Conservation (phyloP, 2,113 vertebrate species). For the Gymnorhina tibicen region DNA sequence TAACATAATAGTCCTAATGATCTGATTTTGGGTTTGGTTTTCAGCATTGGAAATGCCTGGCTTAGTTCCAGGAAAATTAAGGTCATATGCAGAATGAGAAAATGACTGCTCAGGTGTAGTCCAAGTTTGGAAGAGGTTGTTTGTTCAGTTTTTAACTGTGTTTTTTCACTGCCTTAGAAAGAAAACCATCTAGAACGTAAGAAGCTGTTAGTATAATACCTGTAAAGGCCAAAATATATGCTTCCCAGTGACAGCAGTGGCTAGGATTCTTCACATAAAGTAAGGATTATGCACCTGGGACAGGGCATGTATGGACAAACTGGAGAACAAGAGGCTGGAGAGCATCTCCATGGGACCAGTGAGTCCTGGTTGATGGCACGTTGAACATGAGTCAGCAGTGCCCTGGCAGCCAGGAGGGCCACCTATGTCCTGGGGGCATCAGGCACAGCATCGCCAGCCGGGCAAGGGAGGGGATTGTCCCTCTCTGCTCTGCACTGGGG, state of each 20-base stretch:
- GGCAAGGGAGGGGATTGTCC: not conserved
- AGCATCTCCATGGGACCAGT: not conserved
- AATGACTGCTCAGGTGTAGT: not conserved
- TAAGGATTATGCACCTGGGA: not conserved
- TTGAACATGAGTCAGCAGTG: fast-evolving
- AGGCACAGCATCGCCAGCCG: fast-evolving
- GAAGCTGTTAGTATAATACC: not conserved
- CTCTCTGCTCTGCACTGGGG: fast-evolving
- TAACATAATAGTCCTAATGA: not conserved
- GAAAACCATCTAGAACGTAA: not conserved
- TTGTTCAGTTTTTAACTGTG: not conserved
- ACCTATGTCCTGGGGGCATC: fast-evolving
- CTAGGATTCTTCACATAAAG: not conserved
- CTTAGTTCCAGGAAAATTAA: not conserved
- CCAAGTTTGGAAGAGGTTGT: not conserved
- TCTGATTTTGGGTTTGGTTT: not conserved
- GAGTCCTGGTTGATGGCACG: fast-evolving
- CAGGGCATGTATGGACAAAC: not conserved
- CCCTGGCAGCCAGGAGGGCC: not conserved
- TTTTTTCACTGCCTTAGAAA: not conserved
- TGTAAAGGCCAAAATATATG: not conserved
- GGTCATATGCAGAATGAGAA: not conserved
- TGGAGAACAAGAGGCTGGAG: not conserved
- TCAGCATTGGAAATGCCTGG: not conserved
- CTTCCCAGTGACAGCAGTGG: not conserved